Conservation (phyloP, 1,140 invertebrate genomes). For the Tetramorium simillimum region DNA sequence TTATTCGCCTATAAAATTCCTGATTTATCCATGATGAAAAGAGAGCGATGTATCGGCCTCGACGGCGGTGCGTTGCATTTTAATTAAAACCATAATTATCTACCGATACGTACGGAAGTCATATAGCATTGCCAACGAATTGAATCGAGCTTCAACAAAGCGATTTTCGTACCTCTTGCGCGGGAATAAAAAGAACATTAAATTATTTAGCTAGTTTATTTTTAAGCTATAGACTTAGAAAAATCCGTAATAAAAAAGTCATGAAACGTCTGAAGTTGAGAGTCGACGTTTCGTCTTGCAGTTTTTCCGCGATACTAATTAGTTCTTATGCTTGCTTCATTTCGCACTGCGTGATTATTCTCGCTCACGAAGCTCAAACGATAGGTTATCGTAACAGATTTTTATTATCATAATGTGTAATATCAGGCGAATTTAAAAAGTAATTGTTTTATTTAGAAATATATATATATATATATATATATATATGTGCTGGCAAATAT, state of each 20-base stretch:
- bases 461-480: too few species aligned
- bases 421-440: too few species aligned
- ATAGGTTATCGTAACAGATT: too few species aligned
- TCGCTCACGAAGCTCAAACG: too few species aligned
- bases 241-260: background rate
- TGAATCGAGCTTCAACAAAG: conserved; percentile 20
- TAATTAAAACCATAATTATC: conserved; percentile 60
- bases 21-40: conserved; percentile 43
- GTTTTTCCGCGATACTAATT: too few species aligned
- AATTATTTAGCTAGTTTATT: background rate
- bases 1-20: conserved; percentile 54
- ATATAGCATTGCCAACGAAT: conserved; percentile 6
- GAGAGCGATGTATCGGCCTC: conserved; percentile 17
- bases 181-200: background rate
- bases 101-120: conserved; percentile 18
- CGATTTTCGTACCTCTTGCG: background rate
- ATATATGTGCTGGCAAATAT: too few species aligned
- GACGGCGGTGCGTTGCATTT: conserved; percentile 8
- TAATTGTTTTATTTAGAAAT: too few species aligned
- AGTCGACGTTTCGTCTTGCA: too few species aligned
- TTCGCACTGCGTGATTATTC: too few species aligned
- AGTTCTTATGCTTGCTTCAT: too few species aligned
- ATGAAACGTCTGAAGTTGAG: too few species aligned
- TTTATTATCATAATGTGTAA: too few species aligned
- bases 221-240: background rate